Percentiles rank a stretch among this genome's conserved stretches.
Evolutionary conservation across 37 sponge, comb jelly and placozoan species (phyloP).

Genomic region (Ianthella basta): DNA sequence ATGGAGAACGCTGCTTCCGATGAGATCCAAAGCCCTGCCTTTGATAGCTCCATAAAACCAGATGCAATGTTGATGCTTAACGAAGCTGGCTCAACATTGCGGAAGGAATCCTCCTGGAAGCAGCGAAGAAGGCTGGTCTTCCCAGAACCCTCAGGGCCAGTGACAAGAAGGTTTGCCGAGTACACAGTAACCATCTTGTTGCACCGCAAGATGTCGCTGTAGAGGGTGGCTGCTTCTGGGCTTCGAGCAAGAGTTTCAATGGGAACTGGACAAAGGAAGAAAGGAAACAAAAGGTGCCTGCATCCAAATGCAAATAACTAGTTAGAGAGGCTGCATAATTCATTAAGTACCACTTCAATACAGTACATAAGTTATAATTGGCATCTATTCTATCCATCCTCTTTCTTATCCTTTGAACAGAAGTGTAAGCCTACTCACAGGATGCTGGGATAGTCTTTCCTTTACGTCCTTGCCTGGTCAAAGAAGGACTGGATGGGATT

Average conservation of each 20-base stretch:
- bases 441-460: too few relatives aligned
- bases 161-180: slow-evolving; percentile 46
- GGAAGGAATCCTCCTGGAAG: slow-evolving; percentile 57
- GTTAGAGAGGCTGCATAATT: too few relatives aligned
- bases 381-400: too few relatives aligned
- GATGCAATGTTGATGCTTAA: neutral
- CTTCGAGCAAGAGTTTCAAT: slow-evolving; percentile 18
- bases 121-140: slow-evolving; percentile 77
- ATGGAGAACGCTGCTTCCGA: slow-evolving; percentile 34
- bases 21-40: slow-evolving; percentile 30
- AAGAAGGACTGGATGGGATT: too few relatives aligned
- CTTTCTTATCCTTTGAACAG: too few relatives aligned
- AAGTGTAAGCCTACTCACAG: too few relatives aligned
- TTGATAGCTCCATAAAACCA: slow-evolving; percentile 22
- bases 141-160: slow-evolving; percentile 73
- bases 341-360: too few relatives aligned
- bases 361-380: too few relatives aligned
- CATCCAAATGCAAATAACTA: too few relatives aligned
- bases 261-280: neutral
- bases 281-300: neutral
- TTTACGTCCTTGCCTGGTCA: too few relatives aligned
- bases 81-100: slow-evolving; percentile 52
- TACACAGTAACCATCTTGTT: slow-evolving; percentile 38
- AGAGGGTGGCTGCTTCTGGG: neutral
- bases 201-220: slow-evolving; percentile 6